Evolutionary conservation across 2,888 invertebrate species (phyloP).

Genomic region (Ommatoiulus sabulosus): DNA sequence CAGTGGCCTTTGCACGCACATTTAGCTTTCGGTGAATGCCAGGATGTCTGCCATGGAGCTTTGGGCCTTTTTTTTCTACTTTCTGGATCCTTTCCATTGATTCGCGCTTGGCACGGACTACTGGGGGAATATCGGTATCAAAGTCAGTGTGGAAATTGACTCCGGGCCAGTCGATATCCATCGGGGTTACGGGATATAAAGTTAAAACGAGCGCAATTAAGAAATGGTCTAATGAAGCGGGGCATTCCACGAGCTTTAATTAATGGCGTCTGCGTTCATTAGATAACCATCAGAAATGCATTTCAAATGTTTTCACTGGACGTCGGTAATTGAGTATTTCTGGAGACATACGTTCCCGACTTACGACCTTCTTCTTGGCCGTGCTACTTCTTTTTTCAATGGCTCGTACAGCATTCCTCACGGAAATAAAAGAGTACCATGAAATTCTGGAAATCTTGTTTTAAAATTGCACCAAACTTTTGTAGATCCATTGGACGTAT

Average conservation of each 20-base stretch:
- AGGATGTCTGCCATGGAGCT: slow-evolving; percentile 40
- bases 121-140: slow-evolving; percentile 30
- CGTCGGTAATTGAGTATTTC: neutral
- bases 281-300: slow-evolving; percentile 43
- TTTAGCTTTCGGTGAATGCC: slow-evolving; percentile 6
- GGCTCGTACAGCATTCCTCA: neutral
- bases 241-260: slow-evolving; percentile 25
- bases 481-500: neutral
- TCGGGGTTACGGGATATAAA: slow-evolving; percentile 21
- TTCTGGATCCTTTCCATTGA: slow-evolving; percentile 31
- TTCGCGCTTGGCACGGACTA: slow-evolving; percentile 4
- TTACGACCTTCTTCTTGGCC: neutral
- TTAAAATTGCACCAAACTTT: neutral
- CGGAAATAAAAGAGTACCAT: neutral
- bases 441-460: neutral
- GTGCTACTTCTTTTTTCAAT: neutral
- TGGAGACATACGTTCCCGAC: neutral
- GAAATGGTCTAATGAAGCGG: slow-evolving; percentile 40
- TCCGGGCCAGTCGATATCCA: slow-evolving; percentile 36
- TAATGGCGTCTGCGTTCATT: slow-evolving; percentile 35
- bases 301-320: slow-evolving; percentile 21
- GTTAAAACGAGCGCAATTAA: slow-evolving; percentile 40
- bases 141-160: slow-evolving; percentile 36
- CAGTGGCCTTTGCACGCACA: slow-evolving; percentile 39
- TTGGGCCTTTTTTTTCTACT: neutral